Evolutionary conservation across 2,888 invertebrate genomes (phyloP).

Genomic region (Hirudinaria manillensis): DNA sequence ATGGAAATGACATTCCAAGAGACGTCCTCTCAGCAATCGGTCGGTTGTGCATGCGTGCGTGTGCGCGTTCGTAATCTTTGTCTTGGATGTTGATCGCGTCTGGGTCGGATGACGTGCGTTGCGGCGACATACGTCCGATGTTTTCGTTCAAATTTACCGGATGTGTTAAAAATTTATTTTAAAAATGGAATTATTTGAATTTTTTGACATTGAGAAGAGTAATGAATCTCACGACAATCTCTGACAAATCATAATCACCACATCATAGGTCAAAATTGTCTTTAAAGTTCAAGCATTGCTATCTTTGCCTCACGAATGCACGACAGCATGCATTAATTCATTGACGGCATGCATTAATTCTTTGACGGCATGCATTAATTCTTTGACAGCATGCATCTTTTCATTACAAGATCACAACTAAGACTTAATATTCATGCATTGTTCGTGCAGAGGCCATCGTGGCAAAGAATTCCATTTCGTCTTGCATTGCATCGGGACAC

Average conservation of each 20-base stretch:
- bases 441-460: not conserved
- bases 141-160: constrained; percentile 29
- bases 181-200: not conserved
- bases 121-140: too few relatives aligned
- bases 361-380: not conserved
- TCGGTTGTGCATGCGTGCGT: constrained; percentile 36
- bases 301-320: too few relatives aligned
- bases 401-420: not conserved
- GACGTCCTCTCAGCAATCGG: constrained; percentile 52
- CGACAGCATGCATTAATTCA: too few relatives aligned
- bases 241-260: too few relatives aligned
- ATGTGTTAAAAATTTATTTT: constrained; percentile 43
- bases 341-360: not conserved
- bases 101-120: too few relatives aligned
- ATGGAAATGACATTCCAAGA: constrained; percentile 53
- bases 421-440: not conserved
- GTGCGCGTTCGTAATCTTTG: not conserved
- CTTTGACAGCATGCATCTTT: not conserved
- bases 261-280: not conserved
- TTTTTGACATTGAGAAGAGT: too few relatives aligned
- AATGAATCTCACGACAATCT: too few relatives aligned
- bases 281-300: not conserved
- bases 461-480: not conserved
- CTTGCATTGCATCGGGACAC: not conserved
- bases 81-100: not conserved